Evolutionary conservation across 2,888 invertebrate species (phyloP).

Genomic region (Pyrrhosoma nymphula): DNA sequence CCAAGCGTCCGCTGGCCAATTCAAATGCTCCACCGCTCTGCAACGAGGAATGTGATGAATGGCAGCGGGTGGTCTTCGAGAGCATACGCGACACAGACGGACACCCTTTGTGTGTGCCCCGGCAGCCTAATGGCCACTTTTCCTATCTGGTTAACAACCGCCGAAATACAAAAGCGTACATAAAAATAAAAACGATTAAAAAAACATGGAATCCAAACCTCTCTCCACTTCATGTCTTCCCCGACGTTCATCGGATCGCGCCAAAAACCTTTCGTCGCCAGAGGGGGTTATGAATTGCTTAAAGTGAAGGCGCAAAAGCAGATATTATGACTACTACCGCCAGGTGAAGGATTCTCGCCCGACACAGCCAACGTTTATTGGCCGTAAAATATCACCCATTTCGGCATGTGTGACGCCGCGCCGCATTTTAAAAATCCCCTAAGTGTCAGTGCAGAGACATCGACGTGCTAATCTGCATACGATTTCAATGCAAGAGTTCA

Average conservation of each 20-base stretch:
- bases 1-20: constrained; percentile 37
- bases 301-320: neutral
- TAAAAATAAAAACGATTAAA: neutral
- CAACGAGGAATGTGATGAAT: constrained; percentile 63
- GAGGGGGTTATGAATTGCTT: neutral
- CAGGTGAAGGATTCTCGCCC: neutral
- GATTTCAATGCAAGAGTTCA: neutral
- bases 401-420: neutral
- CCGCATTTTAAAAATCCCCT: neutral
- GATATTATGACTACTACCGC: neutral
- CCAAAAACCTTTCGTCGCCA: neutral
- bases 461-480: neutral
- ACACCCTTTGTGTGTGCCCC: constrained; percentile 59
- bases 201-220: neutral
- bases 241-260: neutral
- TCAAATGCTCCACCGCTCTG: constrained; percentile 43
- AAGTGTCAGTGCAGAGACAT: neutral
- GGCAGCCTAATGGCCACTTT: constrained; percentile 56
- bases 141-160: constrained; percentile 63
- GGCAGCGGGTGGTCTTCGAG: constrained; percentile 59
- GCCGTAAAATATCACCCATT: constrained; percentile 1
- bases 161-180: constrained; percentile 42
- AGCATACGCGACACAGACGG: constrained; percentile 59
- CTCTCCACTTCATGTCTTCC: neutral
- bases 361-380: neutral